These are phyloP conservation scores for Pandemis heparana DNA, from an alignment of 2,888 invertebrate genomes.

Conservation along the genomic window DNA sequence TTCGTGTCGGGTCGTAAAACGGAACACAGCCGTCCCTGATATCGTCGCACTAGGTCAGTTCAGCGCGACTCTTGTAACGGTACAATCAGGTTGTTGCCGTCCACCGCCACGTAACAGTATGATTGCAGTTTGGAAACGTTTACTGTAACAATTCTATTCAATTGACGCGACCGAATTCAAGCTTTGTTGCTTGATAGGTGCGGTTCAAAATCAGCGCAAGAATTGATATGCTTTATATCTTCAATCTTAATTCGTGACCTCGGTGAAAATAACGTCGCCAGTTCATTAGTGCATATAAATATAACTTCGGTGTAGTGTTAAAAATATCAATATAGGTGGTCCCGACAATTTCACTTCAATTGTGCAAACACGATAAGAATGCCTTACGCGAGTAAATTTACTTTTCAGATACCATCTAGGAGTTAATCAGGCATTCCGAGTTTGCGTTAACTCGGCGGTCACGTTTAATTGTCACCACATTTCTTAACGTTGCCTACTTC, in stretches of 20 bases:
- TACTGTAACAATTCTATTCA: constrained; percentile 61
- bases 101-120: constrained; percentile 79
- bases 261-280: constrained; percentile 1
- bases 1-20: constrained; percentile 65
- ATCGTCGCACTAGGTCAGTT: constrained; percentile 85
- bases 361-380: constrained; percentile 24
- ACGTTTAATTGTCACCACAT: constrained; percentile 57
- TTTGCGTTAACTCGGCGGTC: constrained; percentile 51
- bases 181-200: constrained; percentile 59
- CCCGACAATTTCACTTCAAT: constrained; percentile 6
- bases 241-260: constrained; percentile 4
- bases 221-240: constrained; percentile 15
- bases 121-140: constrained; percentile 80
- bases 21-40: constrained; percentile 77
- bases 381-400: constrained; percentile 14
- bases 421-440: constrained; percentile 26
- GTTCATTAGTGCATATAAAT: background rate
- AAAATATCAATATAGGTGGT: constrained; percentile 7
- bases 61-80: constrained; percentile 82
- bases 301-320: background rate
- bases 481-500: constrained; percentile 51
- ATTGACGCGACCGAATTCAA: constrained; percentile 54
- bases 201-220: constrained; percentile 20
- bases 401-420: constrained; percentile 20
- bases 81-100: constrained; percentile 82